phyloP scores from a whole-genome alignment of 2,888 invertebrate species.

The Yponomeuta plumbellus region DNA sequence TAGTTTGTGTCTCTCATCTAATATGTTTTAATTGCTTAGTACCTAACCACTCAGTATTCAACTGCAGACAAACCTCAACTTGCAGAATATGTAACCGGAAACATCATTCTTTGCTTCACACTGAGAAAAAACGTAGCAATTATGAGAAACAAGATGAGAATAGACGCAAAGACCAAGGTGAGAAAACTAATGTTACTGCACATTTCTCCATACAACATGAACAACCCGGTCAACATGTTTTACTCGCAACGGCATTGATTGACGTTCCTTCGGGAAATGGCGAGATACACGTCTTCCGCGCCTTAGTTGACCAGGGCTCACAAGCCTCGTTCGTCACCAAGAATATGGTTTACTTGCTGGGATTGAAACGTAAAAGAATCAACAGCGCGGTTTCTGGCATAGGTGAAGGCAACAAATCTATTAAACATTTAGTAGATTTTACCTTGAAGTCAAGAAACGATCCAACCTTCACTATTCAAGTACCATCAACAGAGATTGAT shows the following conservation, averaged over 20 bases:
- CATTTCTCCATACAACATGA: conserved; percentile 10
- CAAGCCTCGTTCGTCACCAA: conserved; percentile 22
- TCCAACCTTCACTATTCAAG: no score
- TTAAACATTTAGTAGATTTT: conserved; percentile 23
- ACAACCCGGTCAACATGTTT: conserved; percentile 15
- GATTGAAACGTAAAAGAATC: conserved; percentile 20
- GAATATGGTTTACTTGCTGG: conserved; percentile 23
- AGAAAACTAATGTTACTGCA: conserved; percentile 1
- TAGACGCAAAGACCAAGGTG: conserved; percentile 5
- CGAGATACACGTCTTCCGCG: conserved; percentile 17
- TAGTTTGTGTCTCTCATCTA: not conserved
- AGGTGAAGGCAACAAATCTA: conserved; percentile 22
- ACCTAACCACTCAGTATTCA: not conserved
- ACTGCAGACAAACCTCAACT: not conserved
- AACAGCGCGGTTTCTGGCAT: conserved; percentile 26
- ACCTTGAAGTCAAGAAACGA: conserved; percentile 19
- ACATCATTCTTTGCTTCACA: not conserved
- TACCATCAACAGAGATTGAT: no score
- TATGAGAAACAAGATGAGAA: not conserved
- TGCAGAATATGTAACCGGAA: not conserved
- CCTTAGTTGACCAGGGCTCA: conserved; percentile 19
- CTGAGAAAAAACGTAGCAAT: not conserved
- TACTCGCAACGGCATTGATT: conserved; percentile 19
- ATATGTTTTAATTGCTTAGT: not conserved
- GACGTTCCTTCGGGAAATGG: conserved; percentile 13